Conservation (phyloP, 2,888 invertebrate species). For the Chromoteleia sp. region DNA sequence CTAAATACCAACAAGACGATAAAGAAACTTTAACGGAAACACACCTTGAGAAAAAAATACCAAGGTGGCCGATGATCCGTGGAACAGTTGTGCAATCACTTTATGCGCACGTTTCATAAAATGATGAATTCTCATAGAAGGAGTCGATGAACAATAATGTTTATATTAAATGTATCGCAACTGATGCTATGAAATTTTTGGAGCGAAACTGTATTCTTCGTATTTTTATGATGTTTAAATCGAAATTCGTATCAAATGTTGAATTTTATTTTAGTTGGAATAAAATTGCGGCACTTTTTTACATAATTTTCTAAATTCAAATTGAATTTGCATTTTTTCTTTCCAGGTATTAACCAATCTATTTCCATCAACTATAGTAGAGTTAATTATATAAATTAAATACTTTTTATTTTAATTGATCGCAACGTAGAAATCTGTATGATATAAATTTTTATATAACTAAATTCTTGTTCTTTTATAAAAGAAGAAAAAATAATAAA, state of each 20-base stretch:
- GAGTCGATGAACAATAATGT: constrained; percentile 17
- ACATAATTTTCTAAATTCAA: no score
- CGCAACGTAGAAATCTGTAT: neutral
- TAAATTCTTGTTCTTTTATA: no score
- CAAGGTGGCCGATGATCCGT: constrained; percentile 58
- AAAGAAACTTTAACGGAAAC: constrained; percentile 42
- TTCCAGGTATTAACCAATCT: no score
- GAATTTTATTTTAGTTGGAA: no score
- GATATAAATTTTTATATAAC: neutral
- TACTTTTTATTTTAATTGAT: no score
- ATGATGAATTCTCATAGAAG: constrained; percentile 30
- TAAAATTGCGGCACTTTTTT: no score
- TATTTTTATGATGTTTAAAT: neutral
- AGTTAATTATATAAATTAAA: no score
- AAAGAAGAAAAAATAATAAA: no score
- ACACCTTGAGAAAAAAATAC: constrained; percentile 39
- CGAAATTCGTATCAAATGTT: neutral
- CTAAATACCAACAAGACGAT: constrained; percentile 40
- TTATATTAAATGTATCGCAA: constrained; percentile 20
- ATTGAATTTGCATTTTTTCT: no score
- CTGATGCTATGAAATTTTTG: constrained; percentile 19
- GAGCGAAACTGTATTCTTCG: constrained; percentile 26
- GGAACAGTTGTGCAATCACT: constrained; percentile 47
- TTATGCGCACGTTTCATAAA: constrained; percentile 24
- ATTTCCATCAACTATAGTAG: no score